Percentiles rank a stretch among this genome's conserved stretches.
These are phyloP conservation scores for Drosophila teissieri DNA, from an alignment of 1,140 invertebrate genomes.

Conservation along the genomic window DNA sequence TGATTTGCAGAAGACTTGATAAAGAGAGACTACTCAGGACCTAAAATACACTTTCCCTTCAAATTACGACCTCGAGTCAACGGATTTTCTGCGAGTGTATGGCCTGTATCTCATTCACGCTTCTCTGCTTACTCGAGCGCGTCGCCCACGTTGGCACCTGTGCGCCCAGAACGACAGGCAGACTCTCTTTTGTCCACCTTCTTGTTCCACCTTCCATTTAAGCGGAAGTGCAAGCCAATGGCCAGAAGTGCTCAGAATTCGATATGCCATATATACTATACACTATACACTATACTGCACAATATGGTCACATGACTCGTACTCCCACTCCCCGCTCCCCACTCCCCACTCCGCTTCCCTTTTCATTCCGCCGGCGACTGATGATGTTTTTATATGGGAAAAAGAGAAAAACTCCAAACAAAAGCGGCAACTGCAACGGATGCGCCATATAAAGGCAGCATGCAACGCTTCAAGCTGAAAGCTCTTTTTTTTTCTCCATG, in stretches of 20 bases:
- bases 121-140: constrained; percentile 20
- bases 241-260: constrained; percentile 70
- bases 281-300: not conserved
- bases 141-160: constrained; percentile 61
- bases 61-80: not conserved
- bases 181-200: not conserved
- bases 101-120: constrained; percentile 6
- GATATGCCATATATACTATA: constrained; percentile 37
- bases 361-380: not conserved
- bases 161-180: constrained; percentile 24
- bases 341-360: not conserved
- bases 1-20: too few species aligned
- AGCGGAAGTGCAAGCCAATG: constrained; percentile 78
- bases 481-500: constrained; percentile 24
- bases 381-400: constrained; percentile 43
- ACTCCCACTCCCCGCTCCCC: constrained; percentile 15
- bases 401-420: constrained; percentile 51
- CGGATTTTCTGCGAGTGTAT: not conserved
- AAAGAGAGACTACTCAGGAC: too few species aligned
- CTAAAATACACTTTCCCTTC: too few species aligned
- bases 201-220: constrained; percentile 12
- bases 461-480: constrained; percentile 45
- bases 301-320: constrained; percentile 63
- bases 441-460: constrained; percentile 56
- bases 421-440: constrained; percentile 54